These are phyloP conservation scores for Etheostoma spectabile DNA, from an alignment of 2,113 vertebrate species.

Conservation along the genomic window DNA sequence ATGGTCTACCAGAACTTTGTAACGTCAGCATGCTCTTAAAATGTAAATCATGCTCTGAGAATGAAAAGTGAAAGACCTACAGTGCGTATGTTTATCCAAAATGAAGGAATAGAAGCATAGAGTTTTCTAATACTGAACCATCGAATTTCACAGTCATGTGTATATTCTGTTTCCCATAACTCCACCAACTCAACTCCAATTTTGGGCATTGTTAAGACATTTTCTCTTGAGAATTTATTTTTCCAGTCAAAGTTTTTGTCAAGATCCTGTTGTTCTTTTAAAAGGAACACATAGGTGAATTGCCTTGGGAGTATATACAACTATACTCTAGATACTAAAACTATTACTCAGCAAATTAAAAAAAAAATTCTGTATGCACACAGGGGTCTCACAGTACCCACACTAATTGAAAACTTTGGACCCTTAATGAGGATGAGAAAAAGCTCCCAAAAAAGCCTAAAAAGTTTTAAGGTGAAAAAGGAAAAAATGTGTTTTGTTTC, in stretches of 20 bases:
- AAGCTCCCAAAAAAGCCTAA: too few species aligned
- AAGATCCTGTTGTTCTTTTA: neutral
- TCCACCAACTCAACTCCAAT: neutral
- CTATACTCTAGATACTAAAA: neutral
- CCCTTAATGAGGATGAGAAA: too few species aligned
- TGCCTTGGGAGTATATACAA: neutral
- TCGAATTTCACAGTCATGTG: neutral
- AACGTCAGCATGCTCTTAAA: constrained; percentile 40
- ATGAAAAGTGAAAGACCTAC: constrained; percentile 27
- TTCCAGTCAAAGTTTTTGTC: neutral
- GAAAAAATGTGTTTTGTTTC: too few species aligned
- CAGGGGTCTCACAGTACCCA: too few species aligned
- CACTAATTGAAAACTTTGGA: too few species aligned
- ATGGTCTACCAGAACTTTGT: constrained; percentile 7
- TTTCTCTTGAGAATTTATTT: neutral
- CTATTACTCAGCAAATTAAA: too few species aligned
- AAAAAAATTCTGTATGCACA: too few species aligned
- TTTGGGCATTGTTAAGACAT: neutral
- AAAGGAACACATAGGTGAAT: neutral
- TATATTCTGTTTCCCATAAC: neutral
- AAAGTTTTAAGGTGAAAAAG: too few species aligned
- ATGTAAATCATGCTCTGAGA: constrained; percentile 44
- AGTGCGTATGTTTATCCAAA: neutral
- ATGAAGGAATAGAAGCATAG: neutral
- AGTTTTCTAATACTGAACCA: neutral